Evolutionary conservation across 1,140 invertebrate genomes (phyloP).

Genomic region (Papilio polytes): DNA sequence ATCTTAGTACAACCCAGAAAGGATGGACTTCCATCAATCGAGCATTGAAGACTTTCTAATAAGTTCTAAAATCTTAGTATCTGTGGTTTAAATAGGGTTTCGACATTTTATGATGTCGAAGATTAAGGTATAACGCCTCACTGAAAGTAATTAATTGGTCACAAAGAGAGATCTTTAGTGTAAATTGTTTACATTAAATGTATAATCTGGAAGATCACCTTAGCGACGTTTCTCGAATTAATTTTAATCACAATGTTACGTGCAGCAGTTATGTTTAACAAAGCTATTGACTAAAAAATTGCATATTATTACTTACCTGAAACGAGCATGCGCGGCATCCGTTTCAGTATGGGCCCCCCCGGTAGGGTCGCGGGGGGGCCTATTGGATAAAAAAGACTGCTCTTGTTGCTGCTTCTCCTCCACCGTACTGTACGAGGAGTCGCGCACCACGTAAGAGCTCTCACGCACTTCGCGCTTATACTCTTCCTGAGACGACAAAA

Average conservation of each 20-base stretch:
- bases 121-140: too few species aligned
- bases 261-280: too few species aligned
- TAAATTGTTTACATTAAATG: too few species aligned
- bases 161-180: too few species aligned
- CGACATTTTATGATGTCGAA: too few species aligned
- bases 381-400: conserved; percentile 85
- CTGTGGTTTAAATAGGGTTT: too few species aligned
- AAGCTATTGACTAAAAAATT: too few species aligned
- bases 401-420: conserved; percentile 76
- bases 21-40: background rate
- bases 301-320: conserved; percentile 62
- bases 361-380: conserved; percentile 81
- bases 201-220: too few species aligned
- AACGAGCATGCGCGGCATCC: conserved; percentile 83
- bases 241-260: too few species aligned
- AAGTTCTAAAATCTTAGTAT: background rate
- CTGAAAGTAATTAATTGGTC: too few species aligned
- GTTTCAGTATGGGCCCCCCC: conserved; percentile 83
- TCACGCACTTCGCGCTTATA: conserved; percentile 73
- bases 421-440: conserved; percentile 77
- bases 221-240: too few species aligned
- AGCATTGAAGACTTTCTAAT: background rate
- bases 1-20: background rate
- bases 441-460: conserved; percentile 77
- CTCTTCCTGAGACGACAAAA: conserved; percentile 64